Base-by-base conservation (phyloP, 2,113 vertebrate species). In the Pachyramphus minor region DNA sequence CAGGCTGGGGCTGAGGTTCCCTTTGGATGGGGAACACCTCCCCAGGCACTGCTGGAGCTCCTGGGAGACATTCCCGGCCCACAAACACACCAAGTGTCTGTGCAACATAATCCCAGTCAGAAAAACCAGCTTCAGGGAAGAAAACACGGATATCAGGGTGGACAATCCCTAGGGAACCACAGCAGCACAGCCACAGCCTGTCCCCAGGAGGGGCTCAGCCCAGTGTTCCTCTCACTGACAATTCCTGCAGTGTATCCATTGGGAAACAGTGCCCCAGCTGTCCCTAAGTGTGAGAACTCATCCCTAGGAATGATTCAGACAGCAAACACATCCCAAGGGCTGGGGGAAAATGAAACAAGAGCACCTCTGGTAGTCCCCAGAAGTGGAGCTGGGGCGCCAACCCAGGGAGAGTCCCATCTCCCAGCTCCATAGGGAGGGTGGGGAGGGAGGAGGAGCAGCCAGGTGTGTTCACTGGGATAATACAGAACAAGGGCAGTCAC, bases 381-480 rank as follows among this genome's bases (percentile, higher is more conserved):
- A 27, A 33, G 22, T 37, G 33, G 50, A 82, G 52, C 87, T n/a
- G 78, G 20, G 37, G 53, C n/a, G 50, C 13, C 42, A 42, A 16
- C 1, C 33, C 20, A 42, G 28, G 4, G 5, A n/a, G 52, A 53
- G 44, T 11, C 9, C 4, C 56, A 13, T 5, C 35, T 3, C 6
- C 28, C 60, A 9, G 67, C 67, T n/a, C 41, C 79, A 3, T 1
- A 6, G 31, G 39, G 5, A 45, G 5, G n/a, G 39, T 5, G n/a
- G 7, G n/a, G 35, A 11, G 27, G 13, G 31, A 52, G 50, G 12
- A 37, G 80, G 3, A 53, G 33, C 13, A 28, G 63, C n/a, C 1
- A 3, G 44, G 12, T 4, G 2, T 1, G 12, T 3, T 20, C 58
- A 25, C 60, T 1, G 0, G 1, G 5, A 12, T 1, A 6, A 67